Percentiles rank a stretch among this genome's conserved stretches.
Conservation (phyloP, 2,797 vertebrate species). For the Parotocinclus haroldoi region DNA sequence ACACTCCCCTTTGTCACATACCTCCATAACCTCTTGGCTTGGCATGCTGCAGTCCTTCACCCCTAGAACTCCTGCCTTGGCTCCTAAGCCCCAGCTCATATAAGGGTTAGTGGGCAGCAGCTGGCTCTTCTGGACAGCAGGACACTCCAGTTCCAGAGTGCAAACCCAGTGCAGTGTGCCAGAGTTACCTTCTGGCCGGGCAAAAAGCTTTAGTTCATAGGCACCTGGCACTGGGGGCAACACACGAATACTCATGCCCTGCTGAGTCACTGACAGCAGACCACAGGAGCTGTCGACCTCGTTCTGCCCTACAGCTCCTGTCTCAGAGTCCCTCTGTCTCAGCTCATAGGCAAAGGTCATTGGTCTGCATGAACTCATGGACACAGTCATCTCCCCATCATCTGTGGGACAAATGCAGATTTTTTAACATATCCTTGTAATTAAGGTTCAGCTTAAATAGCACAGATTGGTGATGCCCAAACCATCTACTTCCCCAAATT, state of each 20-base stretch:
- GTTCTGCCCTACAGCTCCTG: slow-evolving; percentile 52
- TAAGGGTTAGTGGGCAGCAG: slow-evolving; percentile 75
- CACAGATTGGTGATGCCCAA: no score
- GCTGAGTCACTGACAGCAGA: slow-evolving; percentile 64
- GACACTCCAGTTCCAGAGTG: slow-evolving; percentile 74
- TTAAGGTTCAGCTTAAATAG: slow-evolving; percentile 1
- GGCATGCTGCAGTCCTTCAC: slow-evolving; percentile 59
- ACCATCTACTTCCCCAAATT: no score
- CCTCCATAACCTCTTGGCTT: slow-evolving; percentile 55
- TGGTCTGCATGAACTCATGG: slow-evolving; percentile 62
- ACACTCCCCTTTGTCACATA: slow-evolving; percentile 56
- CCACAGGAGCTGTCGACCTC: slow-evolving; percentile 58
- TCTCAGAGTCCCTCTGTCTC: slow-evolving; percentile 61
- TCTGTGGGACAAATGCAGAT: slow-evolving; percentile 56
- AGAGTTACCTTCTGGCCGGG: slow-evolving; percentile 54
- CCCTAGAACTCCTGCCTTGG: slow-evolving; percentile 58
- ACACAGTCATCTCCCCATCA: slow-evolving; percentile 69
- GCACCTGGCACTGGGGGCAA: slow-evolving; percentile 63
- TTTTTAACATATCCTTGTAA: slow-evolving; percentile 17
- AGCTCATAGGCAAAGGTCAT: slow-evolving; percentile 76
- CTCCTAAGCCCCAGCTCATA: slow-evolving; percentile 73
- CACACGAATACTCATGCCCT: slow-evolving; percentile 70
- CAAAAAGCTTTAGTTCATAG: slow-evolving; percentile 78
- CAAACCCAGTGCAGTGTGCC: slow-evolving; percentile 72
- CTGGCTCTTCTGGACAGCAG: slow-evolving; percentile 55